Conservation (phyloP, 2,797 vertebrate genomes). For the Eidolon dupreanum region DNA sequence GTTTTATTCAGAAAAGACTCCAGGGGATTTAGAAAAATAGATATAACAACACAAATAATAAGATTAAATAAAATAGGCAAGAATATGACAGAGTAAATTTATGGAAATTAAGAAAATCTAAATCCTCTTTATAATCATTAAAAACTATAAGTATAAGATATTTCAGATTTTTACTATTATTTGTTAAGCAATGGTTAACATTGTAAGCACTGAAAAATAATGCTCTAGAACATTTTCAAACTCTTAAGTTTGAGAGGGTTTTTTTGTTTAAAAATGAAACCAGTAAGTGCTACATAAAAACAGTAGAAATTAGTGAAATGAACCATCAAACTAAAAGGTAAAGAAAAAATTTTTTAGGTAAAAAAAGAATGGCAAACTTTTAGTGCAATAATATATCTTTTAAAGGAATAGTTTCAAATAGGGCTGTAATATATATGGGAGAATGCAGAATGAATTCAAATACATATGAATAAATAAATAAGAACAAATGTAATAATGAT, state of each 20-base stretch:
- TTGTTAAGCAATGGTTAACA: not conserved
- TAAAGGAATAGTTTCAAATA: slow-evolving; percentile 16
- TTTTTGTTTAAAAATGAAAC: slow-evolving; percentile 22
- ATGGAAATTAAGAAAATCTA: slow-evolving; percentile 14
- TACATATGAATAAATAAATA: not conserved
- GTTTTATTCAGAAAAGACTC: slow-evolving; percentile 10
- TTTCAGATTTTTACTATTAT: not conserved
- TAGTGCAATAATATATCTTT: not conserved
- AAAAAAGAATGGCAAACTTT: not conserved
- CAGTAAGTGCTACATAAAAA: not conserved
- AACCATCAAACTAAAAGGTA: not conserved
- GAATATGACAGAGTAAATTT: not conserved
- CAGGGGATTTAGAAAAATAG: not conserved
- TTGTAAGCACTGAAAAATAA: slow-evolving; percentile 5
- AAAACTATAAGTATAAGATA: not conserved
- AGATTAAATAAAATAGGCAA: not conserved
- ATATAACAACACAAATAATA: not conserved
- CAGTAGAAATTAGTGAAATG: not conserved
- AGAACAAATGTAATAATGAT: not conserved
- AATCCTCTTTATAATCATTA: not conserved
- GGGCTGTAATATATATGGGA: not conserved
- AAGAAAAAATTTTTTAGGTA: not conserved
- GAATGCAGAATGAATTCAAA: not conserved
- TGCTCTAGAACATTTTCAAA: not conserved
- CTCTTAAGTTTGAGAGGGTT: not conserved